Conservation (phyloP, 2,797 vertebrate genomes). For the Lindbergichthys nudifrons region DNA sequence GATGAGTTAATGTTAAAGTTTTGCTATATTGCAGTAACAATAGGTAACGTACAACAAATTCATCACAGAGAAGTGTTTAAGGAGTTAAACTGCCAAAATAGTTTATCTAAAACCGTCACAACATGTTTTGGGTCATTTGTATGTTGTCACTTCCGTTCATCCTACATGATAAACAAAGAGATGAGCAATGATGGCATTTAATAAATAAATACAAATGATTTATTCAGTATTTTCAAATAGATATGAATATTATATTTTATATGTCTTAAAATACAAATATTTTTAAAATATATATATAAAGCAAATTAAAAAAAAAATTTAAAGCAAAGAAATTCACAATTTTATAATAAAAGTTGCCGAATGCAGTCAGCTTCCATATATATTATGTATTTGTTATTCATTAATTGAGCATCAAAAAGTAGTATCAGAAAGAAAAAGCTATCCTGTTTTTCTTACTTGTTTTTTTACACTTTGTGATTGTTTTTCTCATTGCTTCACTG, state of each 20-base stretch:
- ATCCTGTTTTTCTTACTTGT: background rate
- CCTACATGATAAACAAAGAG: background rate
- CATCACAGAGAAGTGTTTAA: fast-evolving
- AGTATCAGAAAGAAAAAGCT: background rate
- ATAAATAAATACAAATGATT: too few species aligned
- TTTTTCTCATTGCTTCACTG: background rate
- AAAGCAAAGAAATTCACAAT: too few species aligned
- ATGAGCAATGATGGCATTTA: background rate
- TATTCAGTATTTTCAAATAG: background rate
- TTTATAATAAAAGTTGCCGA: too few species aligned
- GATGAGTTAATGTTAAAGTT: background rate
- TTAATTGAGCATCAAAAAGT: too few species aligned
- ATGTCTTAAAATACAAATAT: background rate
- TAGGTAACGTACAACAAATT: fast-evolving
- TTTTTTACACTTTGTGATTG: background rate
- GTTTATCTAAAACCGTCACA: background rate
- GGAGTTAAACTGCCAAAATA: background rate
- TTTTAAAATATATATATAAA: too few species aligned
- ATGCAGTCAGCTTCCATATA: too few species aligned
- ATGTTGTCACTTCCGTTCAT: conserved; percentile 73
- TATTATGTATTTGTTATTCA: too few species aligned
- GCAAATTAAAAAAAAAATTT: too few species aligned
- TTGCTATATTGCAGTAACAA: background rate
- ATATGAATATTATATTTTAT: background rate
- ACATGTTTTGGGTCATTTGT: conserved; percentile 19